Base-by-base conservation (phyloP, 2,797 vertebrate genomes). In the Karalla daura region DNA sequence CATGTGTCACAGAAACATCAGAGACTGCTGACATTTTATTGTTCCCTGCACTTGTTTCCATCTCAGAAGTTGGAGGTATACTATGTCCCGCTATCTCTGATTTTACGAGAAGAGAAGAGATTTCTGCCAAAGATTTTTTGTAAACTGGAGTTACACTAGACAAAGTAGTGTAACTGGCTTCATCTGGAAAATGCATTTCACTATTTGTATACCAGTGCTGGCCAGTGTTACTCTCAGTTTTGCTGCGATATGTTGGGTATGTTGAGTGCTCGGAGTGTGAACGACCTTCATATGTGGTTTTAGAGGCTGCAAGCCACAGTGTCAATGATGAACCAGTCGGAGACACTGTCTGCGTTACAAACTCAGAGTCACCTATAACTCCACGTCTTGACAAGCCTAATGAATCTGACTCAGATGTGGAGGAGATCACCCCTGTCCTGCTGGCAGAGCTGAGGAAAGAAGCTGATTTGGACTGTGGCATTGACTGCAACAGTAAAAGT, bases 291-390 rank as follows among this genome's bases (percentile, higher is more conserved):
- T 28, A 6, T 7, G 9, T 51, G 18, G 20, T 70, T 83, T 81
- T 67, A 73, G 72, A 54, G 35, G 62, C 69, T 51, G 13, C 27
- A 24, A 51, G 62, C 7, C 39, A 30, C 36, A 28, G 40, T 51
- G 24, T 46, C 25, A 77, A 40, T 2, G 13, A 18, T 55, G 70
- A 58, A 56, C 37, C 56, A 60, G 65, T 68, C 40, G 37, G 35
- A 74, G 60, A 71, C 14, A 47, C 40, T 50, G 39, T 45, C 56
- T 75, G 63, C 30, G 55, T 72, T 41, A 54, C 41, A 60, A 58
- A 63, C 58, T 74, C 44, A 18, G 41, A 23, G 50, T 53, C 37
- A 17, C 74, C 58, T 75, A 30, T 72, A 35, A 28, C 28, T 51
- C 12, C n/a, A 21, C 64, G 60, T 47, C 21, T 63, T 28, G 37